phyloP scores from a whole-genome alignment of 2,113 vertebrate genomes.

The Brachyhypopomus gauderio region DNA sequence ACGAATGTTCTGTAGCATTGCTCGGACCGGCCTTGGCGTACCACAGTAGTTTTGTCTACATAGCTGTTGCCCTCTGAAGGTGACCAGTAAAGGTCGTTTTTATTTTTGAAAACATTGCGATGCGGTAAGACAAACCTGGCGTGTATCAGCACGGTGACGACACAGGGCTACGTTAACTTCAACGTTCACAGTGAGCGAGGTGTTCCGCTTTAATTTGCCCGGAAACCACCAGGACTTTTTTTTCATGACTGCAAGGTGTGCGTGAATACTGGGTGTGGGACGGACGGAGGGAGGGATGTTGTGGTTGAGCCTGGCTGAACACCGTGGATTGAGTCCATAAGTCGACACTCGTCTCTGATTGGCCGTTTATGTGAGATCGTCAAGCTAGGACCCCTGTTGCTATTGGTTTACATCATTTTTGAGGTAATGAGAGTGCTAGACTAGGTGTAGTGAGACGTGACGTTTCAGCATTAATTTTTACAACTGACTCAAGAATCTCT shows the following conservation, averaged over 20 bases:
- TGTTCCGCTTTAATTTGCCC: constrained; percentile 22
- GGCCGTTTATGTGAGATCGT: constrained; percentile 47
- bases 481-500: too few species aligned
- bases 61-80: constrained; percentile 69
- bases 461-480: background rate
- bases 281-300: constrained; percentile 38
- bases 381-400: constrained; percentile 47
- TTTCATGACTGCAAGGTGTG: constrained; percentile 52
- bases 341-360: constrained; percentile 55
- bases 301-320: constrained; percentile 42
- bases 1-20: constrained; percentile 5
- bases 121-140: constrained; percentile 16
- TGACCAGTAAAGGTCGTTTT: constrained; percentile 78
- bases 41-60: constrained; percentile 14
- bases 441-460: background rate
- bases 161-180: constrained; percentile 32
- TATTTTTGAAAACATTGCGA: constrained; percentile 53
- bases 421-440: constrained; percentile 5
- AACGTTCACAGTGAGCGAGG: constrained; percentile 2
- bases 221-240: constrained; percentile 26
- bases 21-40: constrained; percentile 12
- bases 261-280: constrained; percentile 47
- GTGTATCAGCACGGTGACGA: constrained; percentile 13
- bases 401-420: constrained; percentile 49
- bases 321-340: constrained; percentile 48